Evolutionary conservation across 2,888 invertebrate species (phyloP).

Genomic region (Kryphioiulus occultus): DNA sequence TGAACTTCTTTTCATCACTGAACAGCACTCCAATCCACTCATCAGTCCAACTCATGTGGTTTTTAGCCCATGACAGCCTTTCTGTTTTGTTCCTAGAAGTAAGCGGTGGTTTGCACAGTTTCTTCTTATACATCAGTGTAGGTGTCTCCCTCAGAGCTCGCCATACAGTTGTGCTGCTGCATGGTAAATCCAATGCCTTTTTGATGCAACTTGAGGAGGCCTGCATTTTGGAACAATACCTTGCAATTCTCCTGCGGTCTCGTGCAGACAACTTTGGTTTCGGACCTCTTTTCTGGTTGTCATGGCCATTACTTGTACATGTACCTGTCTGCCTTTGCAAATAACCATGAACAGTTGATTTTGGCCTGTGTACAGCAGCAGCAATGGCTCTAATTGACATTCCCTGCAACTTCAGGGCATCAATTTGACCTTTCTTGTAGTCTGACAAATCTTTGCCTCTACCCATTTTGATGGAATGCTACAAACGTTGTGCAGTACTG

Average conservation of each 20-base stretch:
- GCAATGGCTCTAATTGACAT: conserved; percentile 39
- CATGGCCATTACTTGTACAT: no score
- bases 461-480: conserved; percentile 6
- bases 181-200: conserved; percentile 41
- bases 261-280: conserved; percentile 4
- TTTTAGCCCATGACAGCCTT: background rate
- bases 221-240: conserved; percentile 33
- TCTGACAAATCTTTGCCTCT: conserved; percentile 3
- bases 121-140: conserved; percentile 37
- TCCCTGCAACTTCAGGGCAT: background rate
- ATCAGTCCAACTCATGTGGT: conserved; percentile 23
- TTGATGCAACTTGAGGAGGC: conserved; percentile 40
- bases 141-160: conserved; percentile 26
- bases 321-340: no score
- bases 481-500: conserved; percentile 18
- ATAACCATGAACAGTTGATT: conserved; percentile 1
- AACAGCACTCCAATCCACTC: background rate
- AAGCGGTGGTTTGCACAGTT: conserved; percentile 42
- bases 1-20: background rate
- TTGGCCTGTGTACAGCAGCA: background rate
- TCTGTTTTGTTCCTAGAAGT: conserved; percentile 20
- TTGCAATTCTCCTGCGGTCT: conserved; percentile 32
- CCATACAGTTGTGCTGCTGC: conserved; percentile 31
- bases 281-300: background rate
- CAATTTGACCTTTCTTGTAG: conserved; percentile 18